Conservation (phyloP, 2,113 vertebrate species). For the Ciconia maguari region DNA sequence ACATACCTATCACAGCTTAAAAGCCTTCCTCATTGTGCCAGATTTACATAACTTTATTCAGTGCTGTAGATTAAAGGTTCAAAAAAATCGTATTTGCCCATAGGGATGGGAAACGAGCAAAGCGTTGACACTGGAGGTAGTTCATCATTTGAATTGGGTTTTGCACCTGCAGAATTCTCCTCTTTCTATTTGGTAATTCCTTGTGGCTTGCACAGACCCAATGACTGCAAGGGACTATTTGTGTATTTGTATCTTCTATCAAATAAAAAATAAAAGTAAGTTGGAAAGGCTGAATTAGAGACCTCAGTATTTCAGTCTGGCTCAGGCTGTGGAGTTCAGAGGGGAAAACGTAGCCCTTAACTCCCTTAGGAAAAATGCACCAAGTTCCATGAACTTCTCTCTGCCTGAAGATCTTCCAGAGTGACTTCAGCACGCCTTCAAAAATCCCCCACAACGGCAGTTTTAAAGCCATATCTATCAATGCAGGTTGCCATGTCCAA, state of each 20-base stretch:
- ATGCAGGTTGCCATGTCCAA: neutral
- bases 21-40: neutral
- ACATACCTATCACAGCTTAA: neutral
- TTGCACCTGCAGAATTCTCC: neutral
- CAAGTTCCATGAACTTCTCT: neutral
- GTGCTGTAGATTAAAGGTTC: neutral
- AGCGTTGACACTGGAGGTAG: neutral
- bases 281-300: neutral
- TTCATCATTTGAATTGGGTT: neutral
- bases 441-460: neutral
- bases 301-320: neutral
- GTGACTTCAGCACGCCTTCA: rapidly evolving
- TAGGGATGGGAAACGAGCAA: neutral
- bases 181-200: neutral
- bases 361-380: neutral
- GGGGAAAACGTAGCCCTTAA: neutral
- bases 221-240: neutral
- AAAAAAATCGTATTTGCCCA: neutral
- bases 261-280: neutral
- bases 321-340: neutral
- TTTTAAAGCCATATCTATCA: neutral
- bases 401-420: neutral
- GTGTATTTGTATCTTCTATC: neutral
- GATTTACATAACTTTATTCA: constrained; percentile 40
- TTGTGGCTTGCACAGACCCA: neutral